Percentiles rank a stretch among this genome's conserved stretches.
Evolutionary conservation across 1,140 invertebrate species (phyloP).

Genomic region (Temnothorax curvispinosus): DNA sequence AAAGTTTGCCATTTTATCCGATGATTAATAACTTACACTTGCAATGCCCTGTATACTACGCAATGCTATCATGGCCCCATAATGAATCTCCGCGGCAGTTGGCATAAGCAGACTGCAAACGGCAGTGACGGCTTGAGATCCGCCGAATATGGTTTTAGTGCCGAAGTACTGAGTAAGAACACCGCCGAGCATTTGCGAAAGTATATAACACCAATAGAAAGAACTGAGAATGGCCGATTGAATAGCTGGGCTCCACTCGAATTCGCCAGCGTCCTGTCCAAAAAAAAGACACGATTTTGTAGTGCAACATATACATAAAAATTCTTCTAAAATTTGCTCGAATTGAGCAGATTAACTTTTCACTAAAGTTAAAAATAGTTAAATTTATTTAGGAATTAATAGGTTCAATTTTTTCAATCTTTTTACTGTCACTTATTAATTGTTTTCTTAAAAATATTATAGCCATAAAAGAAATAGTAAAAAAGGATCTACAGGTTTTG

Average conservation of each 20-base stretch:
- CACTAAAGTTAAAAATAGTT: background rate
- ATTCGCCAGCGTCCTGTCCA: conserved; percentile 85
- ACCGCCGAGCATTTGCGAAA: conserved; percentile 90
- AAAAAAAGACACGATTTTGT: conserved; percentile 2
- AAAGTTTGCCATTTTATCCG: background rate
- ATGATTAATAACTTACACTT: conserved; percentile 63
- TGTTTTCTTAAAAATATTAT: background rate
- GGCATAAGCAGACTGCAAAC: conserved; percentile 90
- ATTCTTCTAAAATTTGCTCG: background rate
- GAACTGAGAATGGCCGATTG: conserved; percentile 89
- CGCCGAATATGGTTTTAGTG: conserved; percentile 92
- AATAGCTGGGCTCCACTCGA: conserved; percentile 87
- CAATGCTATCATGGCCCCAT: conserved; percentile 87
- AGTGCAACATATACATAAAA: background rate
- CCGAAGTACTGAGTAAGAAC: conserved; percentile 92
- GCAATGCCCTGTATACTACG: conserved; percentile 83
- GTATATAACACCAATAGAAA: conserved; percentile 91
- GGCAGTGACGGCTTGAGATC: conserved; percentile 89
- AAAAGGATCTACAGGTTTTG: background rate
- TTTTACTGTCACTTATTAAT: background rate
- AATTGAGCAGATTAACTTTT: background rate
- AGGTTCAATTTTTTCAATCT: background rate
- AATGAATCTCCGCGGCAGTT: conserved; percentile 88
- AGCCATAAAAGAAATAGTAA: background rate
- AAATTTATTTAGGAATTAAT: background rate